A percentile compares a stretch with the other conserved stretches of the same genome.
These are phyloP conservation scores for Amphipoea oculea DNA, from an alignment of 2,888 invertebrate species.

Conservation along the genomic window DNA sequence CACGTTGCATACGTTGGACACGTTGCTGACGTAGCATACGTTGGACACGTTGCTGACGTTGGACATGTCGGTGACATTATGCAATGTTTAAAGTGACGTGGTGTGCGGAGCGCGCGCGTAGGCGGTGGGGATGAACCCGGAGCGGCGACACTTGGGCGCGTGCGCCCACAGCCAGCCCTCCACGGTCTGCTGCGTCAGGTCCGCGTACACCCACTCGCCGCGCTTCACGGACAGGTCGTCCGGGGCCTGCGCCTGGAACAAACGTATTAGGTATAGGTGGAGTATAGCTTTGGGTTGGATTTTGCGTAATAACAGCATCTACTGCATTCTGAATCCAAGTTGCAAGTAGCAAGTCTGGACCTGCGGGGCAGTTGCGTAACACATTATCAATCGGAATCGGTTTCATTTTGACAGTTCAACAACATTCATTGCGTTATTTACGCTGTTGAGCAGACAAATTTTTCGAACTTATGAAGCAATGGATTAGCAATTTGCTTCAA, in stretches of 20 bases:
- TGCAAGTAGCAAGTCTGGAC: too few relatives aligned
- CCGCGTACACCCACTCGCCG: constrained; percentile 99
- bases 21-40: neutral
- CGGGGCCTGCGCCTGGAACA: constrained; percentile 95
- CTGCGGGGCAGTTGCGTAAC: too few relatives aligned
- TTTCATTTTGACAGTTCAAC: too few relatives aligned
- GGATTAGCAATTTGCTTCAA: too few relatives aligned
- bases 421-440: too few relatives aligned
- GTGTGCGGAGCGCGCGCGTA: constrained; percentile 98
- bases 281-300: too few relatives aligned
- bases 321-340: too few relatives aligned
- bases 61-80: neutral
- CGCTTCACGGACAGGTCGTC: constrained; percentile 97
- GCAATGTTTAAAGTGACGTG: constrained; percentile 92
- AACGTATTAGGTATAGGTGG: too few relatives aligned
- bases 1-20: neutral
- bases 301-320: too few relatives aligned
- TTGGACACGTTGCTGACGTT: neutral
- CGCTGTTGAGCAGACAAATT: too few relatives aligned
- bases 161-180: constrained; percentile 99
- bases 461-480: too few relatives aligned
- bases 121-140: constrained; percentile 98
- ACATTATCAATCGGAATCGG: too few relatives aligned
- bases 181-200: constrained; percentile 97
- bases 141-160: constrained; percentile 97